Evolutionary conservation across 2,888 invertebrate species (phyloP).

Genomic region (Phasia obesa): DNA sequence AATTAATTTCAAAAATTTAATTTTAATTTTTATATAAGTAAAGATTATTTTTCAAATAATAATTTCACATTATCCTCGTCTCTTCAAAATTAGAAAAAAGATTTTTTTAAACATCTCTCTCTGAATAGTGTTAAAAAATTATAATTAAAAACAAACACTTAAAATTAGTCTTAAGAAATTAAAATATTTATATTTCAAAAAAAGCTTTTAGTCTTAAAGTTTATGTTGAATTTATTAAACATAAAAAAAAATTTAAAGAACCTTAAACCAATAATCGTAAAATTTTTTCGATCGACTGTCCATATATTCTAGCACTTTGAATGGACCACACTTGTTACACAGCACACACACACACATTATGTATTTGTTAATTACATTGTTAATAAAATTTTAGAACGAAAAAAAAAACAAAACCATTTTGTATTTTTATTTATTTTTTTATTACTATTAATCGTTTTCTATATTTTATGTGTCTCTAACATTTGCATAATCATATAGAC

Average conservation of each 20-base stretch:
- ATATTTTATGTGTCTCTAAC: not conserved
- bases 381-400: constrained; percentile 26
- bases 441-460: not conserved
- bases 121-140: not conserved
- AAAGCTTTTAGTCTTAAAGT: not conserved
- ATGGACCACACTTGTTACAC: constrained; percentile 53
- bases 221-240: constrained; percentile 27
- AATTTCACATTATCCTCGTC: too few species aligned
- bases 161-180: not conserved
- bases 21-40: too few species aligned
- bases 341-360: constrained; percentile 4
- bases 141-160: not conserved
- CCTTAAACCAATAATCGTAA: not conserved
- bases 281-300: not conserved
- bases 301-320: not conserved
- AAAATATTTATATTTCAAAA: not conserved
- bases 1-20: too few species aligned
- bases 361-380: constrained; percentile 32
- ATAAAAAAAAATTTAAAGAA: constrained; percentile 3
- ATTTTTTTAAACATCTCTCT: too few species aligned
- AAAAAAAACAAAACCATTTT: constrained; percentile 20
- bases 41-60: too few species aligned
- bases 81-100: too few species aligned
- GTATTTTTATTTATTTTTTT: constrained; percentile 14
- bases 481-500: constrained; percentile 32